These are phyloP conservation scores for Gambusia affinis DNA, from an alignment of 2,113 vertebrate species.

Conservation along the genomic window DNA sequence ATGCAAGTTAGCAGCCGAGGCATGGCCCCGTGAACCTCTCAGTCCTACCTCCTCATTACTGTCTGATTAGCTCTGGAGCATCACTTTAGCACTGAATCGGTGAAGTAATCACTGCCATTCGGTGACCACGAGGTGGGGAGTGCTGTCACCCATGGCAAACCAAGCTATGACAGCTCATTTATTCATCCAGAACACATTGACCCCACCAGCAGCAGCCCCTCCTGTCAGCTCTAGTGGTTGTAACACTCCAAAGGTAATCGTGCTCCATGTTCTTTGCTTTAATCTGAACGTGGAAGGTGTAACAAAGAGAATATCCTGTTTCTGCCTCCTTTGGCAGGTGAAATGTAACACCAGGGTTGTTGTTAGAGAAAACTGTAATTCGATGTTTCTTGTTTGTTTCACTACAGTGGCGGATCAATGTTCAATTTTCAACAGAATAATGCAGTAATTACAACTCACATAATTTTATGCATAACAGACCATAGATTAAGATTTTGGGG, in stretches of 20 bases:
- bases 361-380: too few relatives aligned
- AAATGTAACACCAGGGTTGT: too few relatives aligned
- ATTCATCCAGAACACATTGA: slow-evolving; percentile 51
- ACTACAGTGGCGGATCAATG: too few relatives aligned
- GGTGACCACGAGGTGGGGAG: slow-evolving; percentile 41
- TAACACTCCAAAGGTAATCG: slow-evolving; percentile 7
- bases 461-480: too few relatives aligned
- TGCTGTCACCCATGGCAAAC: slow-evolving; percentile 31
- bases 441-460: too few relatives aligned
- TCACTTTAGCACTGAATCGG: slow-evolving; percentile 42
- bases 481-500: too few relatives aligned
- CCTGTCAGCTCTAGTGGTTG: slow-evolving; percentile 21
- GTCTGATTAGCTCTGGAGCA: slow-evolving; percentile 53
- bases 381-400: too few relatives aligned
- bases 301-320: not conserved
- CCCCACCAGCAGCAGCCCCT: slow-evolving; percentile 33
- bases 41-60: slow-evolving; percentile 45
- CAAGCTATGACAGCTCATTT: slow-evolving; percentile 33
- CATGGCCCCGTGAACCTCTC: slow-evolving; percentile 17
- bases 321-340: too few relatives aligned
- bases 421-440: too few relatives aligned
- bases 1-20: slow-evolving; percentile 34
- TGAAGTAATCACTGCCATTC: slow-evolving; percentile 53
- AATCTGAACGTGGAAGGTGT: not conserved
- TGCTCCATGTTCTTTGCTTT: not conserved